Conservation (phyloP, 2,113 vertebrate genomes). For the Siphamia tubifer region DNA sequence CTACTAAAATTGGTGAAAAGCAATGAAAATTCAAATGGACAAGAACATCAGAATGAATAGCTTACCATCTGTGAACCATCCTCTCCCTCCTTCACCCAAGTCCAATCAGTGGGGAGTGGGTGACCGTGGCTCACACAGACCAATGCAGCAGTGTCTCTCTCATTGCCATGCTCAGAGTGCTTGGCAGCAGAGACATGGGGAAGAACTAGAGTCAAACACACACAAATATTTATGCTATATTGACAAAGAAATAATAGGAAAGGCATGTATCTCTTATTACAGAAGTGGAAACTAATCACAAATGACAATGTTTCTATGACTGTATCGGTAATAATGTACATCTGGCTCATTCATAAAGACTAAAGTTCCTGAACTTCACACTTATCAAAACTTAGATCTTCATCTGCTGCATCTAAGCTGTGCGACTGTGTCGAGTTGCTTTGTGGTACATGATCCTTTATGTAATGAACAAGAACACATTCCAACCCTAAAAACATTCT, state of each 20-base stretch:
- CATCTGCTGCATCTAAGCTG: too few species aligned
- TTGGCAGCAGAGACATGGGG: slow-evolving; percentile 82
- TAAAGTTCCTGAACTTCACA: too few species aligned
- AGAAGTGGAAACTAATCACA: too few species aligned
- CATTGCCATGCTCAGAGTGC: slow-evolving; percentile 87
- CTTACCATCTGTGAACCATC: neutral
- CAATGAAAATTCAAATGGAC: too few species aligned
- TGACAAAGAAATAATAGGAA: too few species aligned
- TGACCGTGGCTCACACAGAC: slow-evolving; percentile 81
- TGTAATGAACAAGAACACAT: neutral
- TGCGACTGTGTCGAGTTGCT: neutral
- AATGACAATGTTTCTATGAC: too few species aligned
- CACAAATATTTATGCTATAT: neutral
- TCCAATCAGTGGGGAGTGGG: slow-evolving; percentile 73
- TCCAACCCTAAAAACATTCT: neutral
- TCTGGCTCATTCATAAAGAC: too few species aligned
- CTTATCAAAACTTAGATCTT: too few species aligned
- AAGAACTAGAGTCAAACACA: slow-evolving; percentile 56
- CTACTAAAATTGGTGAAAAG: too few species aligned
- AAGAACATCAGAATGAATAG: too few species aligned
- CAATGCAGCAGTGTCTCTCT: slow-evolving; percentile 81
- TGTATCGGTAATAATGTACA: too few species aligned
- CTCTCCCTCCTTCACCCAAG: slow-evolving; percentile 52
- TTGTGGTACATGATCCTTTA: neutral
- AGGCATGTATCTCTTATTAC: too few species aligned